Evolutionary conservation across 2,888 invertebrate genomes (phyloP).

Genomic region (Cephus nigrinus): DNA sequence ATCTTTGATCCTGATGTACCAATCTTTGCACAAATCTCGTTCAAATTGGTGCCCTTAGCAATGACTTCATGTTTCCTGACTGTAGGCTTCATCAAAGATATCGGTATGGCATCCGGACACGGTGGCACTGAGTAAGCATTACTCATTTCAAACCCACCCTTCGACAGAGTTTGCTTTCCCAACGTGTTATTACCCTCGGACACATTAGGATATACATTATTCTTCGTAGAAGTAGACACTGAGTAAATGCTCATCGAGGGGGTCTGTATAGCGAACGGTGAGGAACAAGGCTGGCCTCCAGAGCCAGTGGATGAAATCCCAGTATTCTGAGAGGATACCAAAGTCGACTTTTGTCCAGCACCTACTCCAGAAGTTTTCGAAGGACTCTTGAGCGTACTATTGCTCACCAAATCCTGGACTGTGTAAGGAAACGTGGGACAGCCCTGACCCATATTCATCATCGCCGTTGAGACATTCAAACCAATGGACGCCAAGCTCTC

Average conservation of each 20-base stretch:
- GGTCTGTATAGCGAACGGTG: conserved; percentile 46
- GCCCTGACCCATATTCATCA: conserved; percentile 21
- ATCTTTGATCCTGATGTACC: conserved; percentile 58
- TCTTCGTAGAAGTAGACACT: conserved; percentile 45
- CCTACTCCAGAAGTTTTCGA: conserved; percentile 2
- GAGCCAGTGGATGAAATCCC: conserved; percentile 17
- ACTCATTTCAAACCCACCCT: conserved; percentile 11
- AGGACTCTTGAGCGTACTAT: conserved; percentile 37
- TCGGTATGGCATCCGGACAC: conserved; percentile 62
- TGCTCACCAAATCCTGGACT: conserved; percentile 46
- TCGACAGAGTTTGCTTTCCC: conserved; percentile 8
- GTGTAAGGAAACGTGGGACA: conserved; percentile 44
- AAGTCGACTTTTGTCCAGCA: conserved; percentile 29
- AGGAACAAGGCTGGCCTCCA: conserved; percentile 19
- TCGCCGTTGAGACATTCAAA: conserved; percentile 45
- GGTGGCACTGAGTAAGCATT: conserved; percentile 53
- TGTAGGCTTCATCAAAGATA: conserved; percentile 57
- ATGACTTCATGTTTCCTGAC: conserved; percentile 54
- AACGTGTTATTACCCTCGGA: neutral
- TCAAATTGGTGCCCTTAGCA: conserved; percentile 55
- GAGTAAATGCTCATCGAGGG: conserved; percentile 54
- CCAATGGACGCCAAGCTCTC: conserved; percentile 44
- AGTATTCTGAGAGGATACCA: conserved; percentile 26
- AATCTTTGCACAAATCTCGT: conserved; percentile 59
- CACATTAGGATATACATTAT: conserved; percentile 27